These are phyloP conservation scores for Bos taurus DNA, from an alignment of 2,113 vertebrate species.

Conservation along the genomic window DNA sequence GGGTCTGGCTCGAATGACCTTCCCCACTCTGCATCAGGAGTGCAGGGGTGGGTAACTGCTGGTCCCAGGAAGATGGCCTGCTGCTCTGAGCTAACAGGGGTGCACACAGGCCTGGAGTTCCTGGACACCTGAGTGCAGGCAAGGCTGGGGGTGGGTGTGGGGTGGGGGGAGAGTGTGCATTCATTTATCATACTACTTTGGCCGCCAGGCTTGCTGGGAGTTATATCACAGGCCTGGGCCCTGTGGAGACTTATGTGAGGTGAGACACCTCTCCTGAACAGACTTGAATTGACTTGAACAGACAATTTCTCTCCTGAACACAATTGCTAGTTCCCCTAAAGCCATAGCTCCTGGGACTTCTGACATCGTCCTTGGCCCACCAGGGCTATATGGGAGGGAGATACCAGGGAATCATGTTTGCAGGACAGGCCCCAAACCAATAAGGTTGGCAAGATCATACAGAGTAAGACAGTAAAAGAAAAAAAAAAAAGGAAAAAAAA, in stretches of 20 bases:
- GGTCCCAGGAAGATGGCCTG: not conserved
- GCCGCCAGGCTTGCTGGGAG: not conserved
- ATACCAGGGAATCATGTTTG: not conserved
- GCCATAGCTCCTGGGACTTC: not conserved
- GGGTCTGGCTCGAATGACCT: not conserved
- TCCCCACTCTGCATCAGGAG: not conserved
- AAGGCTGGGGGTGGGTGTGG: accelerated
- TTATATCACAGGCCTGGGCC: accelerated
- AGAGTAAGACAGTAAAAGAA: not conserved
- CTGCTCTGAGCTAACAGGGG: not conserved
- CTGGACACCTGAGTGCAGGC: not conserved
- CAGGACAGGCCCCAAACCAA: not conserved
- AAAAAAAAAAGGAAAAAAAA: not conserved
- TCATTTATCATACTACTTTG: not conserved
- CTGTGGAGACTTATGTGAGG: not conserved
- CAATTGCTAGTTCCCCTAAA: not conserved
- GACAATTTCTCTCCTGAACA: not conserved
- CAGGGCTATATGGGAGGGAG: not conserved
- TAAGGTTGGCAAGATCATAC: not conserved
- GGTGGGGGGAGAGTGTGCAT: accelerated
- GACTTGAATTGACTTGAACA: not conserved
- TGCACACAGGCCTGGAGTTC: not conserved
- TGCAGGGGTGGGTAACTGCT: not conserved
- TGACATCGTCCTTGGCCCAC: not conserved
- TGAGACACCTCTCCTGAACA: not conserved